These are phyloP conservation scores for Drosophila repletoides DNA, from an alignment of 1,140 invertebrate species.

Conservation along the genomic window DNA sequence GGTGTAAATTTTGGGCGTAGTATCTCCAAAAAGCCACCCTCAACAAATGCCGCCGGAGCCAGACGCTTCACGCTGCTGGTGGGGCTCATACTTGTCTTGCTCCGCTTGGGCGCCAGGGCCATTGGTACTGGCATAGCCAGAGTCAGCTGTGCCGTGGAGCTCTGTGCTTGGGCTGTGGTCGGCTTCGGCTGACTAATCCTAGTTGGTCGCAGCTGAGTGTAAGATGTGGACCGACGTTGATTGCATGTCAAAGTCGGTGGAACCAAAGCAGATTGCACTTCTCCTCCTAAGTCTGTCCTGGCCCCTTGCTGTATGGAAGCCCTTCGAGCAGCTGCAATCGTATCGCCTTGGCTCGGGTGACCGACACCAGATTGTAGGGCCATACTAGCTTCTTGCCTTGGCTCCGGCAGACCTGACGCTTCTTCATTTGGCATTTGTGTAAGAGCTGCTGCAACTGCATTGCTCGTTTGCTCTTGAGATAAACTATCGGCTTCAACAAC, in stretches of 20 bases:
- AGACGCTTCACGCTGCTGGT: conserved; percentile 61
- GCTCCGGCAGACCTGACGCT: no score
- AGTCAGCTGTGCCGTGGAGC: conserved; percentile 59
- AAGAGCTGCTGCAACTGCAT: no score
- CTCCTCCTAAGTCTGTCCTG: not conserved
- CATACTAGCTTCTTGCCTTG: no score
- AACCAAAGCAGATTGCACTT: conserved; percentile 21
- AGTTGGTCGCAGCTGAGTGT: conserved; percentile 64
- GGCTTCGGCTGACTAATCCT: conserved; percentile 74
- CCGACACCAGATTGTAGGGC: no score
- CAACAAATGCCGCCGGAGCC: conserved; percentile 62
- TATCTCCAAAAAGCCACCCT: conserved; percentile 95
- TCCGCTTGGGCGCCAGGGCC: conserved; percentile 71
- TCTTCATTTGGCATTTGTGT: not conserved
- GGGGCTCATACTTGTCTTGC: conserved; percentile 76
- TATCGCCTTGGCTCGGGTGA: no score
- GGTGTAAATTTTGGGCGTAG: conserved; percentile 93
- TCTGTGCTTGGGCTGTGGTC: conserved; percentile 65
- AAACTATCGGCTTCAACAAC: no score
- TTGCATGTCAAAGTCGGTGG: conserved; percentile 58
- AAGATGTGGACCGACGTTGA: conserved; percentile 65
- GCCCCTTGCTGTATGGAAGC: not conserved
- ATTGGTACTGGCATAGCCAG: conserved; percentile 62
- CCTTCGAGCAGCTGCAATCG: not conserved
- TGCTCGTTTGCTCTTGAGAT: no score